These are phyloP conservation scores for Smutsia temminckii DNA, from an alignment of 2,797 vertebrate species.

Conservation along the genomic window DNA sequence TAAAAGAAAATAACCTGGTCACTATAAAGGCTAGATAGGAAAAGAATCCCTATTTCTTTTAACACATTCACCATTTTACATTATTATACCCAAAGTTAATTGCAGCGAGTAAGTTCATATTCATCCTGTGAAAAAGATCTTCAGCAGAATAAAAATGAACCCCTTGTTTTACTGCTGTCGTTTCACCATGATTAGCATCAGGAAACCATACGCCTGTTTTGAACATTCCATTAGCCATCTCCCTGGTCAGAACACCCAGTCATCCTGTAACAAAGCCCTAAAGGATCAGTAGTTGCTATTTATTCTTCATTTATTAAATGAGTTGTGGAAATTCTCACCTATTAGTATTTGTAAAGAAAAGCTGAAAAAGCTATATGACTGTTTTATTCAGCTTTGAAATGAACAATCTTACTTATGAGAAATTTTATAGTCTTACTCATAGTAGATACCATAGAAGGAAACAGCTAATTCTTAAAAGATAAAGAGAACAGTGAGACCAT, in stretches of 20 bases:
- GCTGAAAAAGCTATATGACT: not conserved
- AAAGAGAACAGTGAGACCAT: not conserved
- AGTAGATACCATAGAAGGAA: not conserved
- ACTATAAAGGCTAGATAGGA: conserved; percentile 19
- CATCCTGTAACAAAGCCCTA: not conserved
- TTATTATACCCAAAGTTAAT: not conserved
- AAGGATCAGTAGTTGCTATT: not conserved
- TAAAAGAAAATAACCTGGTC: conserved; percentile 35
- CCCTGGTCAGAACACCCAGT: not conserved
- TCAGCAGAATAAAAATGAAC: not conserved
- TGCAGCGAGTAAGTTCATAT: not conserved
- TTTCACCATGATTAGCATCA: not conserved
- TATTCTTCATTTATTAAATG: not conserved
- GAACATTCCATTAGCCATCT: not conserved
- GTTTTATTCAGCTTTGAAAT: not conserved
- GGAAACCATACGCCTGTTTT: not conserved
- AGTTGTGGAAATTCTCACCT: not conserved
- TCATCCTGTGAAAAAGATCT: not conserved
- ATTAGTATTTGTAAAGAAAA: not conserved
- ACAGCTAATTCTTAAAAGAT: not conserved
- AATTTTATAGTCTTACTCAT: not conserved
- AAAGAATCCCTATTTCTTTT: conserved; percentile 16
- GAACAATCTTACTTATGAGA: not conserved
- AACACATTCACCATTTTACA: not conserved
- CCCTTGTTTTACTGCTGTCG: not conserved